These are phyloP conservation scores for Drosophila affinis DNA, from an alignment of 2,888 invertebrate genomes.

Conservation along the genomic window DNA sequence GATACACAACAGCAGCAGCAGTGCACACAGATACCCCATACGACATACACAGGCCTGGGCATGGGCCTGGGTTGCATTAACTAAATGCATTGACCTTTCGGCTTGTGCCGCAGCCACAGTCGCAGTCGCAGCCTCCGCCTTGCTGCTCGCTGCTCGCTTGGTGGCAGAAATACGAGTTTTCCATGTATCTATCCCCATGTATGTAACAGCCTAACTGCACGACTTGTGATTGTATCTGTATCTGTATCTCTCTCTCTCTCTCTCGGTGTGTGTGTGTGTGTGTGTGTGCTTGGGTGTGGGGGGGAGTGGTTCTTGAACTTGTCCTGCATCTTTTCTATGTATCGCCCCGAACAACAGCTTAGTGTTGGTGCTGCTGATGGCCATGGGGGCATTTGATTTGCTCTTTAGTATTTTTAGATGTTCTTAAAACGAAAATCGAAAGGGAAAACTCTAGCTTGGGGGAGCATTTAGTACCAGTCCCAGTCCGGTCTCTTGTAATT, in stretches of 20 bases:
- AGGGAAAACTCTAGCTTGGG: conserved; percentile 32
- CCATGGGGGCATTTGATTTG: conserved; percentile 71
- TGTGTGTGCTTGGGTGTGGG: conserved; percentile 36
- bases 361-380: conserved; percentile 53
- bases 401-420: conserved; percentile 67
- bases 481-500: conserved; percentile 23
- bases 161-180: conserved; percentile 76
- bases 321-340: conserved; percentile 75
- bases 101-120: conserved; percentile 33
- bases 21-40: conserved; percentile 6
- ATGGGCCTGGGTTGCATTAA: conserved; percentile 57
- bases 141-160: conserved; percentile 50
- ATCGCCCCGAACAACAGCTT: conserved; percentile 49
- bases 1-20: conserved; percentile 3
- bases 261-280: conserved; percentile 29
- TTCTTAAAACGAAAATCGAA: conserved; percentile 7
- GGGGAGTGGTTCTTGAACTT: conserved; percentile 75
- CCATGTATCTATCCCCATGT: conserved; percentile 71
- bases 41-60: conserved; percentile 7
- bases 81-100: conserved; percentile 77
- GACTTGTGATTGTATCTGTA: conserved; percentile 39
- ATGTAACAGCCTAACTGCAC: conserved; percentile 55
- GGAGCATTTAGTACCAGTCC: conserved; percentile 24
- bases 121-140: conserved; percentile 1
- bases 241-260: conserved; percentile 14